Evolutionary conservation across 2,113 vertebrate species (phyloP), one percentile per base, ranked within the genome.

Genomic region (Butorides virescens): DNA sequence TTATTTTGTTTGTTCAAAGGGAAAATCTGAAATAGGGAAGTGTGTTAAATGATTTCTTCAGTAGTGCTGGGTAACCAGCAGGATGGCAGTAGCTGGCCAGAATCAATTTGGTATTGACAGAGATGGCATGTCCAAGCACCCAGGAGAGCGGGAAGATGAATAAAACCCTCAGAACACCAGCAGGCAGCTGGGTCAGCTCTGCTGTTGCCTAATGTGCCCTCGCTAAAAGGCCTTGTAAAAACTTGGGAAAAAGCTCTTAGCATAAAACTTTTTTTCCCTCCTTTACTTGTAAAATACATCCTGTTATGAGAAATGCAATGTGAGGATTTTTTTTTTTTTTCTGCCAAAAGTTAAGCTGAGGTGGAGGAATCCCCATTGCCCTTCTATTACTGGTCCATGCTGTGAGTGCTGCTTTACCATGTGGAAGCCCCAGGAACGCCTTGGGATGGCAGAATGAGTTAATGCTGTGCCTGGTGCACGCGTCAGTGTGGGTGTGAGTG

Each of bases 401-500:
- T 42, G 26, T 22, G 46, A 27, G 7, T 13, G 4, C 12, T 8
- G 37, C 37, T 67, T 47, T 34, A 4, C 30, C 5, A 8, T 6
- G n/a, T 9, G 63, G 37, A 39, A 46, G 36, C 44, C 14, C 15
- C 11, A 7, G 37, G 20, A 29, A 3, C 1, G 0, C 27, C 17
- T 36, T 46, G 71, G 65, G 18, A 2, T 14, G 37, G 61, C 52
- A 53, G 71, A 25, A 10, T 6, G 65, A 39, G 56, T 5, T 22
- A 9, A 16, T 29, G 62, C n/a, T 11, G 11, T 13, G 3, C 52
- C 30, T 10, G 8, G 19, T 2, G 7, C 12, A 7, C 50, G 0
- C 0, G 44, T 13, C 17, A 10, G 0, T 6, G 49, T 0, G 1
- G 26, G 22, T 6, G 20, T 11, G 8, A 22, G 63, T 4, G 4